phyloP scores from a whole-genome alignment of 2,113 vertebrate genomes.

The Columba janthina region DNA sequence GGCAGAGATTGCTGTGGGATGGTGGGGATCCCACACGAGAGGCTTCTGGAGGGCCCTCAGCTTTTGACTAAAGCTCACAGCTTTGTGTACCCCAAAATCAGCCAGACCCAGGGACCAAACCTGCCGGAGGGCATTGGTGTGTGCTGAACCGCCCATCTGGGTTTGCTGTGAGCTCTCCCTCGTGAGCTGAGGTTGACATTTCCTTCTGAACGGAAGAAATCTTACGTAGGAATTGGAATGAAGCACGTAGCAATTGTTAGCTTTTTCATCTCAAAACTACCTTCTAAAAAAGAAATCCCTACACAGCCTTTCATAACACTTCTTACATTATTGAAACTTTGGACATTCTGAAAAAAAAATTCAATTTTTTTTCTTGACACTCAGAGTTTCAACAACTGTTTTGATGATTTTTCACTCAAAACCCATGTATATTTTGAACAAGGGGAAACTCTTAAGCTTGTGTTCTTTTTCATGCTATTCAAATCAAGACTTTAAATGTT shows the following conservation, averaged over 20 bases:
- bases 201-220: background rate
- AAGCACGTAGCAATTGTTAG: background rate
- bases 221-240: background rate
- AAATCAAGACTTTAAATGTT: background rate
- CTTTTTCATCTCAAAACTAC: background rate
- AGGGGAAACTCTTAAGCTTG: background rate
- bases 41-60: accelerated
- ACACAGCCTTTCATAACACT: background rate
- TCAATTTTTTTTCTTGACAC: background rate
- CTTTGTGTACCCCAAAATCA: background rate
- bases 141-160: accelerated
- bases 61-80: background rate
- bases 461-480: background rate
- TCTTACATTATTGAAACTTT: background rate
- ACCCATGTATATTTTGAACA: background rate
- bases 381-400: background rate
- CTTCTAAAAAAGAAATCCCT: background rate
- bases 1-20: background rate
- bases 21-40: accelerated
- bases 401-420: background rate
- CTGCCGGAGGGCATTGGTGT: accelerated
- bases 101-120: no score
- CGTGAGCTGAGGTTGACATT: background rate
- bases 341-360: background rate
- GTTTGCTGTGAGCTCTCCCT: background rate